Percentiles rank a stretch among this genome's conserved stretches.
phyloP scores from a whole-genome alignment of 2,797 vertebrate genomes.

The Pseudochirops corinnae region DNA sequence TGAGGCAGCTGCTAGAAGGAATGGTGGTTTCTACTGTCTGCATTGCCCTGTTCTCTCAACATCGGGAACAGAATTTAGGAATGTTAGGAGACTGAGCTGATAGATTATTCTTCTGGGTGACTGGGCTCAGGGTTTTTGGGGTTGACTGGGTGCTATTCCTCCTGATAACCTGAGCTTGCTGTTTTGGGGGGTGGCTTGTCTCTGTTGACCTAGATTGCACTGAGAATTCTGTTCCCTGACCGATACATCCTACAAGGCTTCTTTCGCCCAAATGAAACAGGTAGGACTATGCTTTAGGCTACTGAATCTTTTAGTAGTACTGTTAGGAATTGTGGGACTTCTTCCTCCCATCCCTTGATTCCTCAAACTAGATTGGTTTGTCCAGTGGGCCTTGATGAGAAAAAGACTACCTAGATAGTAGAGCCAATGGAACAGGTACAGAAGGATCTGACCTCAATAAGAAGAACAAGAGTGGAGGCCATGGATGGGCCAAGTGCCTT shows the following conservation, averaged over 20 bases:
- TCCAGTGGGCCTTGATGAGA: neutral
- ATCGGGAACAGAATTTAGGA: neutral
- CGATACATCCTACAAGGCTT: slow-evolving; percentile 94
- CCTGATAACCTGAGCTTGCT: neutral
- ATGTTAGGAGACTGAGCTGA: neutral
- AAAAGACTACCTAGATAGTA: no score
- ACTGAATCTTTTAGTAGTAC: neutral
- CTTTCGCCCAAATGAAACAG: slow-evolving; percentile 94
- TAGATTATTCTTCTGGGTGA: neutral
- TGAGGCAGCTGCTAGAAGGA: neutral
- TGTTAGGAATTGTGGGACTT: neutral
- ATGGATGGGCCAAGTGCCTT: neutral
- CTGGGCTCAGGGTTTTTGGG: neutral
- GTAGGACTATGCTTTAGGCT: slow-evolving; percentile 81
- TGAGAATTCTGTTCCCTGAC: slow-evolving; percentile 96
- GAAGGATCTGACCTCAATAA: neutral
- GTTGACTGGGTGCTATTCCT: neutral
- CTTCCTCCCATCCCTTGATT: rapidly evolving
- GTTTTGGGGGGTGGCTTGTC: rapidly evolving
- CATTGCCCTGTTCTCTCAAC: neutral
- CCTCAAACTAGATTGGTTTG: neutral
- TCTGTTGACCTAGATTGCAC: slow-evolving; percentile 88
- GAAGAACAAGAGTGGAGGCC: neutral
- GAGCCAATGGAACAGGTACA: neutral
- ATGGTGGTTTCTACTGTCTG: neutral